Conservation (phyloP, 1,140 invertebrate species). For the Plutomurus gul region DNA sequence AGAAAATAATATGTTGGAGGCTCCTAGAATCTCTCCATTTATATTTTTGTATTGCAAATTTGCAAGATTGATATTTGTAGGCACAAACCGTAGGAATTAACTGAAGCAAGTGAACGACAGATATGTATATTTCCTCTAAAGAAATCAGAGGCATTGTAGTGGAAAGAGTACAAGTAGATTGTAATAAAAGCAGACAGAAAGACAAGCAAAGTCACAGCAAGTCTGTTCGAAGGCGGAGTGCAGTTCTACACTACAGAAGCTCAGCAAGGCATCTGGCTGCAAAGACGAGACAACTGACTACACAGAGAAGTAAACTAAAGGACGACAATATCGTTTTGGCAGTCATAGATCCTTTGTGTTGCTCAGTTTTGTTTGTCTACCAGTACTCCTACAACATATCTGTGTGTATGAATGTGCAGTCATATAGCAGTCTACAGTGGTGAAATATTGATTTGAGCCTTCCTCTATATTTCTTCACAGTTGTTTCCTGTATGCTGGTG, state of each 20-base stretch:
- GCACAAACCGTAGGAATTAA: not conserved
- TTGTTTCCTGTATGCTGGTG: slow-evolving; percentile 29
- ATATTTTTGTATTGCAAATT: too few species aligned
- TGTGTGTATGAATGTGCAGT: not conserved
- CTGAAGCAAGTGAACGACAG: not conserved
- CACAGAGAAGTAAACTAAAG: not conserved
- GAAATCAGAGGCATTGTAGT: not conserved
- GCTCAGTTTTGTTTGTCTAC: not conserved
- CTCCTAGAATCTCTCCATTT: too few species aligned
- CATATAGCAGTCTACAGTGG: not conserved
- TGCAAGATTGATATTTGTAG: too few species aligned
- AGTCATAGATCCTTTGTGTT: not conserved
- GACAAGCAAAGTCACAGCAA: not conserved
- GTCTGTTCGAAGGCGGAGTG: too few species aligned
- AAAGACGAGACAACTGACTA: not conserved
- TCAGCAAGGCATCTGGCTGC: too few species aligned
- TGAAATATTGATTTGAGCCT: slow-evolving; percentile 35
- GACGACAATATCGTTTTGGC: not conserved
- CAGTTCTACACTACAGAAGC: too few species aligned
- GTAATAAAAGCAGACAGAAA: not conserved
- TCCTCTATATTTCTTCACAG: slow-evolving; percentile 31
- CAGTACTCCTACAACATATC: not conserved
- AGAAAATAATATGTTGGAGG: too few species aligned
- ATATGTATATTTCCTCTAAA: not conserved
- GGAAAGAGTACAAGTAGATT: not conserved